Conservation (phyloP, 2,888 invertebrate species). For the Ptilodon capucinus region DNA sequence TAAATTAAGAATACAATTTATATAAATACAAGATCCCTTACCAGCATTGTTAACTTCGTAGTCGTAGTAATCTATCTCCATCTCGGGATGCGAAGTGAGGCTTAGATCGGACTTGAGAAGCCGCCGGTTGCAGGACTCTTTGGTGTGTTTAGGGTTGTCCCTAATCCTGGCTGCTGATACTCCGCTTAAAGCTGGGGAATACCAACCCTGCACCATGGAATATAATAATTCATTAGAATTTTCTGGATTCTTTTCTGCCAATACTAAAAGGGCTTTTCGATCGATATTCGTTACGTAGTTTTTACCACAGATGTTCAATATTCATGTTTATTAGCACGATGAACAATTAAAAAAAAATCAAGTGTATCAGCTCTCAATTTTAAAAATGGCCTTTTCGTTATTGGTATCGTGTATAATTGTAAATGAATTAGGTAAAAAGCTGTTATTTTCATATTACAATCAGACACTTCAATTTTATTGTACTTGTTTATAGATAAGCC, state of each 20-base stretch:
- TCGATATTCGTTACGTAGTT: too few relatives aligned
- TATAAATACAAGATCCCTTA: conserved; percentile 36
- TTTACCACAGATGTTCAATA: too few relatives aligned
- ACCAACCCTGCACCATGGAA: conserved; percentile 82
- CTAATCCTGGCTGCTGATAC: conserved; percentile 86
- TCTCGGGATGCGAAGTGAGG: conserved; percentile 88
- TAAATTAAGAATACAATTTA: neutral
- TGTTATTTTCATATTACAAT: neutral
- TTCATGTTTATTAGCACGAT: too few relatives aligned
- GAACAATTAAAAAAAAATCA: too few relatives aligned
- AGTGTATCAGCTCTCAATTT: too few relatives aligned
- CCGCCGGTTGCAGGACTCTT: conserved; percentile 90
- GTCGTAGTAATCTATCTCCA: conserved; percentile 94
- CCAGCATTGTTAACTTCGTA: conserved; percentile 91
- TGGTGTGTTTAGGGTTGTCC: conserved; percentile 88
- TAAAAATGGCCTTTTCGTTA: too few relatives aligned
- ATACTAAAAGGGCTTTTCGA: too few relatives aligned
- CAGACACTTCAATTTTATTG: too few relatives aligned
- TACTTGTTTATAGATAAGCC: too few relatives aligned
- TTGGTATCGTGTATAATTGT: too few relatives aligned
- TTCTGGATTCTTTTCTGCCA: too few relatives aligned
- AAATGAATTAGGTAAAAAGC: too few relatives aligned
- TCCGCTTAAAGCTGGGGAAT: conserved; percentile 87
- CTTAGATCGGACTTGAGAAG: conserved; percentile 89
- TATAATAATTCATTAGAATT: neutral